These are phyloP conservation scores for Microctonus aethiopoides DNA, from an alignment of 2,888 invertebrate genomes.

Conservation along the genomic window DNA sequence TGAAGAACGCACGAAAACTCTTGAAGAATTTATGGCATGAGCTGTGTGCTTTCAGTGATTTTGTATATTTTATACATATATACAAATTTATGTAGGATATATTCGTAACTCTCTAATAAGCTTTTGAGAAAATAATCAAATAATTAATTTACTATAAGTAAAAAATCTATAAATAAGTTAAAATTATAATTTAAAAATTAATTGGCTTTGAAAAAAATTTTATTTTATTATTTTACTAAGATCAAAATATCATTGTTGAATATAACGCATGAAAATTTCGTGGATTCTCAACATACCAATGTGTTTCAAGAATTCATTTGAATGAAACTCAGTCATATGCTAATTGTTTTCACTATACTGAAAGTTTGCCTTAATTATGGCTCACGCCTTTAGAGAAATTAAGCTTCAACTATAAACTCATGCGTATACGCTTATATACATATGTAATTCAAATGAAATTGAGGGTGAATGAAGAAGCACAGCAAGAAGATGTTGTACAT, in stretches of 20 bases:
- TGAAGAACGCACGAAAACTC: conserved; percentile 46
- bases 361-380: conserved; percentile 6
- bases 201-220: too few relatives aligned
- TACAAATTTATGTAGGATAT: too few relatives aligned
- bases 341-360: neutral
- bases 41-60: conserved; percentile 63
- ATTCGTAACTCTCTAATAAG: too few relatives aligned
- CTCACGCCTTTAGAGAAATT: conserved; percentile 5
- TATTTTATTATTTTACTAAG: too few relatives aligned
- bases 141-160: too few relatives aligned
- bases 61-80: too few relatives aligned
- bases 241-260: too few relatives aligned
- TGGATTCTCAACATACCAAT: neutral
- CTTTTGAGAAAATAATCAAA: too few relatives aligned
- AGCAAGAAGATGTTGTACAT: conserved; percentile 8
- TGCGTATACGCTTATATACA: neutral
- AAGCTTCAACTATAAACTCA: neutral
- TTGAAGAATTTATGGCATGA: conserved; percentile 55
- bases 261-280: too few relatives aligned
- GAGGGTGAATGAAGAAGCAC: conserved; percentile 2
- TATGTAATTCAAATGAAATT: neutral
- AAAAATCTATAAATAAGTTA: too few relatives aligned
- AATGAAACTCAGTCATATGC: neutral
- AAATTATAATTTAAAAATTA: too few relatives aligned
- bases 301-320: neutral